A percentile compares a stretch with the other conserved stretches of the same genome.
Evolutionary conservation across 2,888 invertebrate species (phyloP).

Genomic region (Tinea trinotella): DNA sequence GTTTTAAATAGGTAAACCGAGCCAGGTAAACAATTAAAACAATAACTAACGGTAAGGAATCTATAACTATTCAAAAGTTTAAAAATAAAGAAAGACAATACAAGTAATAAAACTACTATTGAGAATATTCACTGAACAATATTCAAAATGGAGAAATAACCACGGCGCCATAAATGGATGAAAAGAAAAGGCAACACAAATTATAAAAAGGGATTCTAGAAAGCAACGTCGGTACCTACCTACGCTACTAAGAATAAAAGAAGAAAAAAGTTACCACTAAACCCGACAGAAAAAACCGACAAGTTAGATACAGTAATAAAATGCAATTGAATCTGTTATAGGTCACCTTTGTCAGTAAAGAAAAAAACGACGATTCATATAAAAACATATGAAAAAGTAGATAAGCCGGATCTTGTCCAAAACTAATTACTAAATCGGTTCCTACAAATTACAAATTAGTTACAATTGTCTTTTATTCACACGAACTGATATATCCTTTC

Average conservation of each 20-base stretch:
- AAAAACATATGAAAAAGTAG: constrained; percentile 9
- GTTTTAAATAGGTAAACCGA: too few species aligned
- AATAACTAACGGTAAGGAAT: constrained; percentile 1
- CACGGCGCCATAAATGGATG: neutral
- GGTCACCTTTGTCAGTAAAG: constrained; percentile 9
- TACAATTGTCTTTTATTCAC: too few species aligned
- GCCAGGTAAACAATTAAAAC: constrained; percentile 15
- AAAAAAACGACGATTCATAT: neutral
- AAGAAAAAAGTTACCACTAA: neutral
- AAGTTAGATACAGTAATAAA: neutral
- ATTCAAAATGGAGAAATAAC: too few species aligned
- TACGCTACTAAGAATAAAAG: neutral
- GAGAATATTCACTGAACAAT: too few species aligned
- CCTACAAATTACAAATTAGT: too few species aligned
- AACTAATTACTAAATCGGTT: neutral
- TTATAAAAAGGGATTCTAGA: neutral
- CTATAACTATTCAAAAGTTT: neutral
- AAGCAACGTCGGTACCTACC: neutral
- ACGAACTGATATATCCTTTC: too few species aligned
- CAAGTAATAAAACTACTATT: neutral
- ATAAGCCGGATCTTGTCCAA: neutral
- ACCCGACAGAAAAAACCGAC: neutral
- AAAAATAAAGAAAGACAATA: neutral
- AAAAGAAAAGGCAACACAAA: neutral
- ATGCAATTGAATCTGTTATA: neutral